A percentile compares a stretch with the other conserved stretches of the same genome.
These are phyloP conservation scores for Coccyzus lansbergi DNA, from an alignment of 2,797 vertebrate genomes.

Conservation along the genomic window DNA sequence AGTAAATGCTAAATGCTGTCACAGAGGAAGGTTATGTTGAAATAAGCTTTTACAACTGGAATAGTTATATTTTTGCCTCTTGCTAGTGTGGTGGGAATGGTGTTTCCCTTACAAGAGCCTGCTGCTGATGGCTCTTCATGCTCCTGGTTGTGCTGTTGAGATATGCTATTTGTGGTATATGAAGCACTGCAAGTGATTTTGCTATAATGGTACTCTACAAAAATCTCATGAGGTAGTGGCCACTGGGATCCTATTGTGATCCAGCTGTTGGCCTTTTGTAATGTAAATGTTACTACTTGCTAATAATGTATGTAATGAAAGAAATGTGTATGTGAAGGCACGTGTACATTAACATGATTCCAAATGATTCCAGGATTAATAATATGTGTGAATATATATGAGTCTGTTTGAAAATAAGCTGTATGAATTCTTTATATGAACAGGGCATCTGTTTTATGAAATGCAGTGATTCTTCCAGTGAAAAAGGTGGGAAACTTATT, in stretches of 20 bases:
- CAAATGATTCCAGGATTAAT: not conserved
- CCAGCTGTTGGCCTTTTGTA: not conserved
- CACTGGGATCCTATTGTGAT: not conserved
- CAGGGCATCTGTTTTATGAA: not conserved
- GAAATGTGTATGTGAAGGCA: not conserved
- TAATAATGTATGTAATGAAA: not conserved
- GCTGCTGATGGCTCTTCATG: not conserved
- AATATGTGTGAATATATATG: not conserved
- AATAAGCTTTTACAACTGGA: not conserved
- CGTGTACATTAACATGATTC: not conserved
- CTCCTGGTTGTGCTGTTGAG: not conserved
- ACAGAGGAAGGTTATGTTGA: not conserved
- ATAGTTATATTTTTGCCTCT: not conserved
- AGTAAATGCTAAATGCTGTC: not conserved
- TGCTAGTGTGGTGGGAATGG: not conserved
- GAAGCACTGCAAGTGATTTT: not conserved
- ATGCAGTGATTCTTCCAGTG: not conserved
- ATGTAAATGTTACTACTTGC: not conserved
- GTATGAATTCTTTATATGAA: not conserved
- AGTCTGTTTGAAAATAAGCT: conserved; percentile 1
- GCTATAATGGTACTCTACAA: not conserved
- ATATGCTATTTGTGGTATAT: not conserved
- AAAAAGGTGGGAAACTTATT: not conserved
- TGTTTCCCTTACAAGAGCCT: not conserved
- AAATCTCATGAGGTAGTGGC: not conserved